phyloP scores from a whole-genome alignment of 1,140 invertebrate genomes.

The Hycleus cichorii region DNA sequence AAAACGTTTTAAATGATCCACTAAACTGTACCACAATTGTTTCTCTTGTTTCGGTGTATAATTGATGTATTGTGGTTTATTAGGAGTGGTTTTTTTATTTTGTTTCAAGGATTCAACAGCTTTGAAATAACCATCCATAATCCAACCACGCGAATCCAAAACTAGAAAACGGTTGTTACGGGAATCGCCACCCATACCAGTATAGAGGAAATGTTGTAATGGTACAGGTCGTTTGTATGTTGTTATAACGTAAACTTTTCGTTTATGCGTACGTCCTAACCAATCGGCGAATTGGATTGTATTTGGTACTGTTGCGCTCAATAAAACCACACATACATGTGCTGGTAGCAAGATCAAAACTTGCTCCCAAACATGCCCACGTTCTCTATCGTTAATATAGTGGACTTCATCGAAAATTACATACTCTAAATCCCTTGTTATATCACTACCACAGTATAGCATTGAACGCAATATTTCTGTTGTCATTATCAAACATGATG shows the following conservation, averaged over 20 bases:
- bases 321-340: constrained; percentile 92
- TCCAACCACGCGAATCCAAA: constrained; percentile 57
- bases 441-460: constrained; percentile 92
- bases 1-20: constrained; percentile 68
- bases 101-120: constrained; percentile 21
- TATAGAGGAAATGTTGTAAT: constrained; percentile 89
- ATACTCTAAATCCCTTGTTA: constrained; percentile 93
- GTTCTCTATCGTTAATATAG: constrained; percentile 96
- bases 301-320: constrained; percentile 98
- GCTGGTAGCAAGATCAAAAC: constrained; percentile 88
- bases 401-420: constrained; percentile 99
- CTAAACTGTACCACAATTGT: constrained; percentile 77
- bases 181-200: constrained; percentile 48
- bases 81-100: constrained; percentile 2
- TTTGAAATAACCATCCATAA: constrained; percentile 26
- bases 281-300: constrained; percentile 94
- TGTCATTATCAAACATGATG: constrained; percentile 97
- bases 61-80: constrained; percentile 27
- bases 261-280: constrained; percentile 89
- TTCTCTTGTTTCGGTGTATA: constrained; percentile 59
- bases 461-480: constrained; percentile 97
- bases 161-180: constrained; percentile 19
- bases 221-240: constrained; percentile 93
- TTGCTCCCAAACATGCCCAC: constrained; percentile 99
- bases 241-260: constrained; percentile 92